phyloP scores from a whole-genome alignment of 2,797 vertebrate genomes.

The Lutjanus argentimaculatus region DNA sequence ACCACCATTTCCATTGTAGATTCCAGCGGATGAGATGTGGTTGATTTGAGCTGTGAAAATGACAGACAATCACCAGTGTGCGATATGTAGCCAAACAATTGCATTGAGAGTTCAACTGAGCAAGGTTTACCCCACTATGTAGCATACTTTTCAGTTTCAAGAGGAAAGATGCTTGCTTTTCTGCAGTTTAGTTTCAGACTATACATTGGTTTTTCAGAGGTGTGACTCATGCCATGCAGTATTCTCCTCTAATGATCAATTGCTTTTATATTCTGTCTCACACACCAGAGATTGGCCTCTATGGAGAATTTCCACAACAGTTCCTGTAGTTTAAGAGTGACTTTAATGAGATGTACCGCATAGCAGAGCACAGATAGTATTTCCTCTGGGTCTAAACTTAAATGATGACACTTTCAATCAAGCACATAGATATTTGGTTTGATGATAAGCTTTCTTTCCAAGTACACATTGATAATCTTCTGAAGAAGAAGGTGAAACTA shows the following conservation, averaged over 20 bases:
- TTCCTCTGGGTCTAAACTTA: neutral
- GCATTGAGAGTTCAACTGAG: neutral
- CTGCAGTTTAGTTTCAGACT: neutral
- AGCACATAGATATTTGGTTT: no score
- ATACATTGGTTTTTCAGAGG: neutral
- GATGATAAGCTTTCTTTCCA: no score
- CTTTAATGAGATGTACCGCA: no score
- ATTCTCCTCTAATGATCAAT: neutral
- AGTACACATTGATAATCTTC: no score
- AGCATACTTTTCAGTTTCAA: neutral
- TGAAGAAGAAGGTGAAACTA: no score
- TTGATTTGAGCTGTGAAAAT: neutral
- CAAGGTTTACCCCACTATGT: neutral
- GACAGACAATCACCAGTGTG: neutral
- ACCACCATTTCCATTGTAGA: neutral
- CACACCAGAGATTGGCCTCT: neutral
- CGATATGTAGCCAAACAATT: neutral
- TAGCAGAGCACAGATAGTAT: neutral
- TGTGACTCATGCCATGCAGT: neutral
- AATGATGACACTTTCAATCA: no score
- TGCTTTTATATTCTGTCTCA: neutral
- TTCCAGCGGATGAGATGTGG: neutral
- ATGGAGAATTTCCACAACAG: no score
- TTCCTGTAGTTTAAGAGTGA: no score
- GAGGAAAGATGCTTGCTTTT: neutral